A percentile compares a stretch with the other conserved stretches of the same genome.
phyloP scores from a whole-genome alignment of 2,113 vertebrate species.

The Zosterops lateralis region DNA sequence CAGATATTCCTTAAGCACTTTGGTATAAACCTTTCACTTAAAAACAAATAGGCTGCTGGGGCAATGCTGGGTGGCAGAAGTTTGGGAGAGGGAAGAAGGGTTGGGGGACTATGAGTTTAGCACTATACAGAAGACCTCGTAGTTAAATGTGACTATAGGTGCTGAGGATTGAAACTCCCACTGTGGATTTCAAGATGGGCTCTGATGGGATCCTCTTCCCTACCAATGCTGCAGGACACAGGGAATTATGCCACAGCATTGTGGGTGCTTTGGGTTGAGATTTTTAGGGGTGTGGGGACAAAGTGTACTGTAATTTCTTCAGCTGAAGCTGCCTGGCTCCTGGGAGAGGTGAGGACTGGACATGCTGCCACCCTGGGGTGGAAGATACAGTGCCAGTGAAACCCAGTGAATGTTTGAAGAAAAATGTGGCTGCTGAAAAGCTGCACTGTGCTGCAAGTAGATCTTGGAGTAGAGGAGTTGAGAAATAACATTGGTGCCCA shows the following conservation, averaged over 20 bases:
- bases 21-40: conserved; percentile 34
- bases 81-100: background rate
- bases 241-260: background rate
- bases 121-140: background rate
- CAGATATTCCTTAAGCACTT: conserved; percentile 39
- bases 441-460: background rate
- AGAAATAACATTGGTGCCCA: background rate
- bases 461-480: background rate
- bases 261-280: background rate
- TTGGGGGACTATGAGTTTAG: background rate
- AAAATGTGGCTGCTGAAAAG: background rate
- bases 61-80: background rate
- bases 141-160: background rate
- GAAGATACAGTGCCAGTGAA: background rate
- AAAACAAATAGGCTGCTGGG: background rate
- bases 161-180: background rate
- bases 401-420: background rate
- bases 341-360: background rate
- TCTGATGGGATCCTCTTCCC: background rate
- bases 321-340: background rate
- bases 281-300: background rate
- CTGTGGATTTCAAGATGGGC: background rate
- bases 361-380: background rate
- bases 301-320: background rate
- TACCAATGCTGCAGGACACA: background rate